A percentile compares a stretch with the other conserved stretches of the same genome.
Conservation (phyloP, 2,888 invertebrate species). For the Steinernema scapterisci region DNA sequence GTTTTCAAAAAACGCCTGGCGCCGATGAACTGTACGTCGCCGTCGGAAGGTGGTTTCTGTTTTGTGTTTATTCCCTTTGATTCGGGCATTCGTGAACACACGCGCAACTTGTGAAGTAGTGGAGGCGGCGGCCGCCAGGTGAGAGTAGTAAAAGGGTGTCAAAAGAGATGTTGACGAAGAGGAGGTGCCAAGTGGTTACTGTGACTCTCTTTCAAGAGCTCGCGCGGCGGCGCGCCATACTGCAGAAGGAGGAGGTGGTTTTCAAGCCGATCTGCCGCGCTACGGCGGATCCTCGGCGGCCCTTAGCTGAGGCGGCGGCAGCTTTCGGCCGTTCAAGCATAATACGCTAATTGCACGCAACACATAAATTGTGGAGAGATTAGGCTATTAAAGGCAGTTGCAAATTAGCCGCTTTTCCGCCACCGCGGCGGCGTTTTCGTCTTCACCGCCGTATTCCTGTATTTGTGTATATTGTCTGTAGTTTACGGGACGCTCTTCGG, state of each 20-base stretch:
- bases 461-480: too few relatives aligned
- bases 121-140: neutral
- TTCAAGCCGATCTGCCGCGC: constrained; percentile 1
- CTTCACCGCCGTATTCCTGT: neutral
- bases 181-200: constrained; percentile 28
- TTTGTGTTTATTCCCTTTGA: constrained; percentile 26
- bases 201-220: constrained; percentile 27
- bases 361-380: constrained; percentile 25
- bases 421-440: neutral
- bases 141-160: constrained; percentile 26
- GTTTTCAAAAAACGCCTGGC: neutral
- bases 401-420: neutral
- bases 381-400: constrained; percentile 24
- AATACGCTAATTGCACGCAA: constrained; percentile 22
- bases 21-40: neutral
- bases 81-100: neutral
- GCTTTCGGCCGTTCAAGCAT: neutral
- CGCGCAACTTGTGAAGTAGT: constrained; percentile 4
- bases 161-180: constrained; percentile 20
- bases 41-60: neutral
- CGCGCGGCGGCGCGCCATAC: constrained; percentile 6
- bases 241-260: too few relatives aligned
- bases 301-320: too few relatives aligned
- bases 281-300: too few relatives aligned
- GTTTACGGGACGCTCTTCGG: neutral